A percentile compares a stretch with the other conserved stretches of the same genome.
These are phyloP conservation scores for Corythaixoides concolor DNA, from an alignment of 2,113 vertebrate species.

Conservation along the genomic window DNA sequence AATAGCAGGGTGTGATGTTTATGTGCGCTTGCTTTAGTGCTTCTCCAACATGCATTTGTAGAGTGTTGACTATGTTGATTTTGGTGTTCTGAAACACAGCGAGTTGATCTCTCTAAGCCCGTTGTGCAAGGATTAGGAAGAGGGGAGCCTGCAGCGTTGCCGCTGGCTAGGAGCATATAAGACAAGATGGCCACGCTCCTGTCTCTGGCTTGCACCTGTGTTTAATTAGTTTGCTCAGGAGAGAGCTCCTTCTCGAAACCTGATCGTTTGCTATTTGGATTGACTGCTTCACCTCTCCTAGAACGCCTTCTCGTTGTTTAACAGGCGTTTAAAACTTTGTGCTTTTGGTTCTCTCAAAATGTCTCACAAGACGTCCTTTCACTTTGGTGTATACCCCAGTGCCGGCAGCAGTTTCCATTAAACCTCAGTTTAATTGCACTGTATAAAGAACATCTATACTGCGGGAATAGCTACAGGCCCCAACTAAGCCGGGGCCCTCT, in stretches of 20 bases:
- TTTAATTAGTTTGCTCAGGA: background rate
- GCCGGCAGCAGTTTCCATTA: background rate
- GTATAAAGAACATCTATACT: conserved; percentile 31
- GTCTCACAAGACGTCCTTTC: background rate
- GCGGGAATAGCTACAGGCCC: conserved; percentile 7
- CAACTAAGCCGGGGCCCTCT: background rate
- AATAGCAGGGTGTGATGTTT: background rate
- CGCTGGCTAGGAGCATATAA: background rate
- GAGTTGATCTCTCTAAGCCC: background rate
- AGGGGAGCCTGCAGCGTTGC: background rate
- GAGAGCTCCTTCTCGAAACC: background rate
- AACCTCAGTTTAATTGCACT: conserved; percentile 26
- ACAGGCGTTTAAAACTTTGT: background rate
- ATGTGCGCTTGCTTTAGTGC: background rate
- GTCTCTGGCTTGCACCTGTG: background rate
- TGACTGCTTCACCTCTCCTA: background rate
- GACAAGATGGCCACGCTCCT: background rate
- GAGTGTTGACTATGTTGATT: background rate
- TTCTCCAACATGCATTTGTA: background rate
- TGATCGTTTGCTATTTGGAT: background rate
- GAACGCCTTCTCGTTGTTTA: background rate
- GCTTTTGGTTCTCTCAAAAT: background rate
- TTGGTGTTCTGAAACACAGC: background rate
- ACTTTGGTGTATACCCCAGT: background rate
- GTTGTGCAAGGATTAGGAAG: background rate